Evolutionary conservation across 2,888 invertebrate genomes (phyloP), one percentile per base, ranked within the genome.

Genomic region (Autographa pulchrina): DNA sequence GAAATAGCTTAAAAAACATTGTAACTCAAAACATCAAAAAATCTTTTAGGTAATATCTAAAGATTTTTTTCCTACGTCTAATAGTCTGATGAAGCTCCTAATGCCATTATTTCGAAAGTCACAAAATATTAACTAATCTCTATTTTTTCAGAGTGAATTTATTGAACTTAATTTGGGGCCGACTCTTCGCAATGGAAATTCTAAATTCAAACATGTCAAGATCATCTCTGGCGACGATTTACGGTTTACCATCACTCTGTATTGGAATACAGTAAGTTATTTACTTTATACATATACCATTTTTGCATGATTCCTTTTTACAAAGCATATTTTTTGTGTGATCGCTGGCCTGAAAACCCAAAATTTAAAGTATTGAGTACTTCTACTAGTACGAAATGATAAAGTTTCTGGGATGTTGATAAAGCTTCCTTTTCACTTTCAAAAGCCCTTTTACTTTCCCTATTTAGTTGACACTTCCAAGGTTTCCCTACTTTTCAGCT

Each of bases 151-250:
- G 96, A 96, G 96, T 1, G 92, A 96, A 61, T 99, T 97, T 96
- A 94, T 98, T 6, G 93, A 92, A 0, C 88, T 97, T 16, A 94
- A 98, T 91, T 94, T 98, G 11, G 98, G 98, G 0, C 98, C 98
- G 0, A 96, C 96, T 0, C 88, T 99, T 16, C 94, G 96, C 7
- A 95, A 25, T 25, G 54, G 11, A 13, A 25, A 88, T 62, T 90
- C 72, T 14, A 66, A 58, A 63, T 95, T 81, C 96, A 86, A 74
- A 68, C 41, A 96, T 59, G 90, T 97, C 0, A 96, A 97, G 71
- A 96, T 99, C n/a, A 95, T 99, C 79, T 96, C 97, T 1, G 91
- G 97, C 41, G 99, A 99, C 85, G 98, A 98, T 89, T 97, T 97
- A 85, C 93, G 97, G 68, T 92, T 96, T 58, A 89, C 96, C 9